Evolutionary conservation across 2,113 vertebrate genomes (phyloP).

Genomic region (Semnornis frantzii): DNA sequence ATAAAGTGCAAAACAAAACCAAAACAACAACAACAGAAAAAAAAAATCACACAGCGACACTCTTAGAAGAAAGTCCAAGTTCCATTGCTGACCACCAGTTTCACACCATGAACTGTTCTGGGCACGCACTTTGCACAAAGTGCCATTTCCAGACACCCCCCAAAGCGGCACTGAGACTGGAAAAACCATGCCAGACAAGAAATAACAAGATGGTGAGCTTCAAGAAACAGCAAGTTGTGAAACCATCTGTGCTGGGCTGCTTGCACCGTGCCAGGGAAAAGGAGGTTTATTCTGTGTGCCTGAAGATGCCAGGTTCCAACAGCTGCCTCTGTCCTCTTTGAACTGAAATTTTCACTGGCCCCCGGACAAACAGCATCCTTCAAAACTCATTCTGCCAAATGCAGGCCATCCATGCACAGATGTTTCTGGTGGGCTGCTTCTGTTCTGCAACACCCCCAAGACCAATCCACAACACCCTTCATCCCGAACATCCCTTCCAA

Average conservation of each 20-base stretch:
- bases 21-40: too few species aligned
- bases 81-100: rapidly evolving
- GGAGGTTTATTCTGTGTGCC: neutral
- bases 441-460: neutral
- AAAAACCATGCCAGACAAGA: neutral
- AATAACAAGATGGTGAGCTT: neutral
- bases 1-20: neutral
- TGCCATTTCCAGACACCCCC: rapidly evolving
- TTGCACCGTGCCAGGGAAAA: rapidly evolving
- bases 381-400: neutral
- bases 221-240: neutral
- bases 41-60: neutral
- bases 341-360: neutral
- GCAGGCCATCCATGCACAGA: neutral
- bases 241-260: neutral
- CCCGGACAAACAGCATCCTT: neutral
- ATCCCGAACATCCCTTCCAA: neutral
- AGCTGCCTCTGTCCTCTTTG: neutral
- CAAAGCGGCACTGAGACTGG: rapidly evolving
- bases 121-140: neutral
- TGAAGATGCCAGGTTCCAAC: neutral
- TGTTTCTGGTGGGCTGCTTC: neutral
- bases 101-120: neutral
- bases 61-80: rapidly evolving
- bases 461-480: neutral